Conservation (phyloP, 2,888 invertebrate genomes). For the Pammene aurita region DNA sequence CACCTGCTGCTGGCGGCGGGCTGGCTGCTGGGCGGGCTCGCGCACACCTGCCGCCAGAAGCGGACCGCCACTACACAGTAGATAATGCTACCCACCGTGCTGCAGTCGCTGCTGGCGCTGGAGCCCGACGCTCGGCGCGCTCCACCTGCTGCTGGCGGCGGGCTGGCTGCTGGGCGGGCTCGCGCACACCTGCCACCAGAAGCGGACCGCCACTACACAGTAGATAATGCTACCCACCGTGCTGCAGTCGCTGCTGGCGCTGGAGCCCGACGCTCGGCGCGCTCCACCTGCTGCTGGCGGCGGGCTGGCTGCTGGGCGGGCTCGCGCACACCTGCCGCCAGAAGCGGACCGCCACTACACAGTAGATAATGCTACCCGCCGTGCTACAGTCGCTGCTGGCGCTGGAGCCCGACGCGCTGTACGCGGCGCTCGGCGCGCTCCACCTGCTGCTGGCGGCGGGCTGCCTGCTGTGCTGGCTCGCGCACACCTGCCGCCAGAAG, state of each 20-base stretch:
- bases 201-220: slow-evolving; percentile 45
- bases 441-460: no score
- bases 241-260: slow-evolving; percentile 91
- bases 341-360: slow-evolving; percentile 48
- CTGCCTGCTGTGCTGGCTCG: slow-evolving; percentile 75
- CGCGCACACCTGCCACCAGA: slow-evolving; percentile 57
- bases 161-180: slow-evolving; percentile 78
- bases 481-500: slow-evolving; percentile 59
- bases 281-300: no score
- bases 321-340: slow-evolving; percentile 57
- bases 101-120: slow-evolving; percentile 93
- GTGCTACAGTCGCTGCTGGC: slow-evolving; percentile 90
- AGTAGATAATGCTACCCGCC: no score
- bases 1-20: no score
- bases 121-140: no score
- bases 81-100: no score
- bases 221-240: no score
- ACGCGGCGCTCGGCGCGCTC: no score
- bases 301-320: slow-evolving; percentile 78
- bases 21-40: slow-evolving; percentile 75
- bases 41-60: slow-evolving; percentile 59
- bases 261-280: no score
- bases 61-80: slow-evolving; percentile 43
- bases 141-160: no score
- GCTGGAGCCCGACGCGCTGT: no score